phyloP scores from a whole-genome alignment of 2,888 invertebrate genomes.

The Morpho deidamia region DNA sequence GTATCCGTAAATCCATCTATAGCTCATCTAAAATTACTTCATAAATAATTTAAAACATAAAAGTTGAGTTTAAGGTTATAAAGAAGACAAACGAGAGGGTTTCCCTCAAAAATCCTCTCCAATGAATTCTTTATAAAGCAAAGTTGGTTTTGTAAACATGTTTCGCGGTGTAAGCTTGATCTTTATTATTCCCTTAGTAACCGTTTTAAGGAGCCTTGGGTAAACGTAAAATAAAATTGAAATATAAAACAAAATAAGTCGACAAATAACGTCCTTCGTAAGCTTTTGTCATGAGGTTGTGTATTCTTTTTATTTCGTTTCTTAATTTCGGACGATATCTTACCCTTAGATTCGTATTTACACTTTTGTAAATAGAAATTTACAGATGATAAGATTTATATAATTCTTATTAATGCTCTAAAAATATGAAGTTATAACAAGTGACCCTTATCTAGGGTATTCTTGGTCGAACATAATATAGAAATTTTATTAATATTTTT shows the following conservation, averaged over 20 bases:
- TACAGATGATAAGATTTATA: background rate
- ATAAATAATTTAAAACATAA: slow-evolving; percentile 2
- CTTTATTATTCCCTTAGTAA: slow-evolving; percentile 30
- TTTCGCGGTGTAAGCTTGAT: slow-evolving; percentile 21
- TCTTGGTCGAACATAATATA: no score
- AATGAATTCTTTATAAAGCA: slow-evolving; percentile 25
- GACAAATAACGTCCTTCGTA: background rate
- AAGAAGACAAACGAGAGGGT: slow-evolving; percentile 14
- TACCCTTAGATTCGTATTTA: background rate
- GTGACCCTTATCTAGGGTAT: no score
- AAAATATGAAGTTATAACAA: no score
- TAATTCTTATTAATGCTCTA: no score
- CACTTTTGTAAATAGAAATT: background rate
- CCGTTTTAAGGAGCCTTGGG: slow-evolving; percentile 27
- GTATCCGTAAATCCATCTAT: no score
- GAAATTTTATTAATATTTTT: no score
- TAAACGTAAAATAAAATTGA: slow-evolving; percentile 34
- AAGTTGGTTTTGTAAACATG: slow-evolving; percentile 17
- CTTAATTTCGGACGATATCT: background rate
- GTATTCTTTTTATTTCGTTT: background rate
- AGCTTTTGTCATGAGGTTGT: slow-evolving; percentile 3
- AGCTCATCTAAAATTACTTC: background rate
- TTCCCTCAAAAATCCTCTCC: slow-evolving; percentile 20
- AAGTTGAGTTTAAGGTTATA: slow-evolving; percentile 1
- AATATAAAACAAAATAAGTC: slow-evolving; percentile 25